phyloP scores from a whole-genome alignment of 2,888 invertebrate genomes.

The Diarsia rubi region DNA sequence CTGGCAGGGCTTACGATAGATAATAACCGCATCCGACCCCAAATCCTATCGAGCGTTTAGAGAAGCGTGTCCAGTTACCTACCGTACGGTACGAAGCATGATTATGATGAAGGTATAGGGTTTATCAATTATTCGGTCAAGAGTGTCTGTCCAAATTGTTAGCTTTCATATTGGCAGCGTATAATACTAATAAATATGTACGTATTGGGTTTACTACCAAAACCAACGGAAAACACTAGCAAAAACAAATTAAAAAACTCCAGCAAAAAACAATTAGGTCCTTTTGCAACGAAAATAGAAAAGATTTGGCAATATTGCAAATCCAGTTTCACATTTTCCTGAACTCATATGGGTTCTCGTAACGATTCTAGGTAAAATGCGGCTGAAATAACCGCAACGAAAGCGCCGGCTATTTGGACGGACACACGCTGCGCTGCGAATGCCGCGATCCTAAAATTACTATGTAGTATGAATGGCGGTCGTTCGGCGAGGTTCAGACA shows the following conservation, averaged over 20 bases:
- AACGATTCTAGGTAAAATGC: constrained; percentile 40
- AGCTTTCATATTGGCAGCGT: neutral
- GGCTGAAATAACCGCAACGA: constrained; percentile 28
- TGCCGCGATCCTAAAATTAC: constrained; percentile 47
- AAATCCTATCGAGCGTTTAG: neutral
- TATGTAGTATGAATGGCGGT: constrained; percentile 50
- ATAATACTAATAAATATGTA: neutral
- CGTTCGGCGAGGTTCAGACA: constrained; percentile 40
- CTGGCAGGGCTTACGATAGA: neutral
- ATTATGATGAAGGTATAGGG: neutral
- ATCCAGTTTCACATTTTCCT: constrained; percentile 29
- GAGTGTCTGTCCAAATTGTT: neutral
- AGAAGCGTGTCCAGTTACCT: neutral
- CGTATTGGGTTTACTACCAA: neutral
- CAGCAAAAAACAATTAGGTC: neutral
- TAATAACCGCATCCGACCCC: neutral
- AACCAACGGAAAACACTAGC: neutral
- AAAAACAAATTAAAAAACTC: too few relatives aligned
- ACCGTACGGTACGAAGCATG: too few relatives aligned
- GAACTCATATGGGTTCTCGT: constrained; percentile 4
- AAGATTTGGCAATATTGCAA: constrained; percentile 6
- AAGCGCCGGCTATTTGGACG: constrained; percentile 27
- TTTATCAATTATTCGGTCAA: neutral
- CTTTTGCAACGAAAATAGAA: neutral
- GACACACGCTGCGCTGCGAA: constrained; percentile 29